Evolutionary conservation across 2,113 vertebrate species (phyloP), one percentile per base, ranked within the genome.

Genomic region (Pholis gunnellus): DNA sequence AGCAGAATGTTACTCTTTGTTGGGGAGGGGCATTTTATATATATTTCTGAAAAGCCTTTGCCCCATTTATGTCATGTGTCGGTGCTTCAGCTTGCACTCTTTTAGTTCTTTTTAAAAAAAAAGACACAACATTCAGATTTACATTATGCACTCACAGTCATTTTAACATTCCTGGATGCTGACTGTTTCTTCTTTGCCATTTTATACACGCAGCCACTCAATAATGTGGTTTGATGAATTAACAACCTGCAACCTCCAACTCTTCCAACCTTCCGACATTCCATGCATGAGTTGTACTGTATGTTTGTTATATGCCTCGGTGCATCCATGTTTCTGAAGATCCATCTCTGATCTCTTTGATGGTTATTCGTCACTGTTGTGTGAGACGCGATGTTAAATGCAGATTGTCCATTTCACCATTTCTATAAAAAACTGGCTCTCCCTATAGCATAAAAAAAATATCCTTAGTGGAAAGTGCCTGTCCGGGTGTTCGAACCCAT

Each of bases 381-480:
- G 6, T 59, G 65, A 66, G 57, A 78, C 22, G 4, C 64, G 73
- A 54, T 57, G 72, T 72, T 78, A 38, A 59, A 84, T 31, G 48
- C 54, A 80, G 81, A 80, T 25, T 60, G 65, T 69, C 59, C 5
- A 56, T 57, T 71, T 81, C 25, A 64, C 18, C 5, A 22, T 50
- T 54, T 78, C 34, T 3, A 52, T 9, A 11, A 44, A 77, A 71
- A 38, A 36, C 15, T 61, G 9, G 67, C 44, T 88, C 66, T 79
- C 83, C 61, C 66, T 57, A 31, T 31, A 72, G 61, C 75, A 72
- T 74, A 46, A 73, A 66, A 50, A 36, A 46, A 40, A 71, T 27
- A 27, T 88, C 79, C 56, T 83, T 60, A 61, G 83, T 85, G 86
- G 80, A 91, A 94, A 93, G 93, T 93, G 90, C 89, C 91, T 91